A percentile compares a stretch with the other conserved stretches of the same genome.
Conservation (phyloP, 2,888 invertebrate species). For the Leptura quadrifasciata region DNA sequence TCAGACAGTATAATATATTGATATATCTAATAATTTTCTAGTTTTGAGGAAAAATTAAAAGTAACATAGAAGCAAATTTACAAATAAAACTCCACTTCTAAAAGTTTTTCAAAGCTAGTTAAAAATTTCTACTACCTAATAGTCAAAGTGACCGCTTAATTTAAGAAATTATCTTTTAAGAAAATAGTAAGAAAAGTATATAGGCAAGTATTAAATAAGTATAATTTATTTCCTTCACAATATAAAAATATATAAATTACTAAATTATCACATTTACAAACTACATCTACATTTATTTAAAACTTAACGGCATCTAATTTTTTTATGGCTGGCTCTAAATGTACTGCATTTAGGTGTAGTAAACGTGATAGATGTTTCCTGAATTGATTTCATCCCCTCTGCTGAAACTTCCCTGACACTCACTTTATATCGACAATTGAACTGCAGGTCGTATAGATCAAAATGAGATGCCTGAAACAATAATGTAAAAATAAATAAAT, state of each 20-base stretch:
- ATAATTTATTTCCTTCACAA: slow-evolving; percentile 41
- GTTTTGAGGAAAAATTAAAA: too few relatives aligned
- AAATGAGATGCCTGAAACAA: slow-evolving; percentile 76
- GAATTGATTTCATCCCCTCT: slow-evolving; percentile 63
- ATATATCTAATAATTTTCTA: too few relatives aligned
- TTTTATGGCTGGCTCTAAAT: slow-evolving; percentile 54
- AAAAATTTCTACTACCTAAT: too few relatives aligned
- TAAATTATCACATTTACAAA: slow-evolving; percentile 39
- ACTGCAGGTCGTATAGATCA: slow-evolving; percentile 77
- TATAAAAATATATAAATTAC: slow-evolving; percentile 42
- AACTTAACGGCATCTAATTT: slow-evolving; percentile 51
- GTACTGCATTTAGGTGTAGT: slow-evolving; percentile 75
- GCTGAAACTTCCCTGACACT: slow-evolving; percentile 73
- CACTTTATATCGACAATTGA: slow-evolving; percentile 77
- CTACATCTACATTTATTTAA: slow-evolving; percentile 27
- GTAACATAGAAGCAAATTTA: too few relatives aligned
- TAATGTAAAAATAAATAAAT: slow-evolving; percentile 9
- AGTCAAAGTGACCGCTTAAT: too few relatives aligned
- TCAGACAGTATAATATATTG: too few relatives aligned
- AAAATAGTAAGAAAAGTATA: neutral
- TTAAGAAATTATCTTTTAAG: neutral
- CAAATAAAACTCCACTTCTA: too few relatives aligned
- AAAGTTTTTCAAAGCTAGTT: too few relatives aligned
- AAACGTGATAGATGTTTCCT: slow-evolving; percentile 75
- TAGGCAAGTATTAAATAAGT: slow-evolving; percentile 14